These are phyloP conservation scores for Echinarachnius parma DNA, from an alignment of 53 echinoderm and acorn worm species.

Conservation along the genomic window DNA sequence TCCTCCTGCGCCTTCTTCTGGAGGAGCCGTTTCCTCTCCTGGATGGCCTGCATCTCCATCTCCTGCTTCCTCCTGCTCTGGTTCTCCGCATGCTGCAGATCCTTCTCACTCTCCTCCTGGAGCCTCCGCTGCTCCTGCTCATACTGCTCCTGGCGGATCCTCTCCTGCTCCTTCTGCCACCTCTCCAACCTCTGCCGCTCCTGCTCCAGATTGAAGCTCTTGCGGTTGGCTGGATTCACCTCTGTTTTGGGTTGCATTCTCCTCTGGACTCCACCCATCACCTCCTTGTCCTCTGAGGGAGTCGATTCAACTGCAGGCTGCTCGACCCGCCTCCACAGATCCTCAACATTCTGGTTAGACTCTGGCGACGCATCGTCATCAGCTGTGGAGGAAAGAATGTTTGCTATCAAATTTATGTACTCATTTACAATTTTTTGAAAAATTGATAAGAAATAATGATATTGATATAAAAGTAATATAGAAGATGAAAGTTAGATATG, in stretches of 20 bases:
- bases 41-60: slow-evolving; percentile 55
- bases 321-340: slow-evolving; percentile 60
- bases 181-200: slow-evolving; percentile 84
- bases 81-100: slow-evolving; percentile 58
- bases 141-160: slow-evolving; percentile 74
- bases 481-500: too few relatives aligned
- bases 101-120: slow-evolving; percentile 65
- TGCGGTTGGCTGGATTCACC: slow-evolving; percentile 33
- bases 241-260: background rate
- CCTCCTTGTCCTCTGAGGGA: background rate
- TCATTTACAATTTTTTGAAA: too few relatives aligned
- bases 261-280: slow-evolving; percentile 20
- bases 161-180: slow-evolving; percentile 94
- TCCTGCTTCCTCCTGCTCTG: slow-evolving; percentile 64
- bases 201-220: slow-evolving; percentile 74
- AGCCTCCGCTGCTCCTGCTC: slow-evolving; percentile 80
- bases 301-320: slow-evolving; percentile 2
- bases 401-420: background rate
- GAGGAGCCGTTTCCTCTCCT: slow-evolving; percentile 60
- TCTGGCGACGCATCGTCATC: slow-evolving; percentile 8
- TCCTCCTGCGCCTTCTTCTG: slow-evolving; percentile 71
- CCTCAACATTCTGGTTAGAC: slow-evolving; percentile 47
- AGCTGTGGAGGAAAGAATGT: slow-evolving; percentile 3
- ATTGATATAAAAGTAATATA: too few relatives aligned
- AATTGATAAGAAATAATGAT: too few relatives aligned